Evolutionary conservation across 2,797 vertebrate species (phyloP).

Genomic region (Caiman crocodilus): DNA sequence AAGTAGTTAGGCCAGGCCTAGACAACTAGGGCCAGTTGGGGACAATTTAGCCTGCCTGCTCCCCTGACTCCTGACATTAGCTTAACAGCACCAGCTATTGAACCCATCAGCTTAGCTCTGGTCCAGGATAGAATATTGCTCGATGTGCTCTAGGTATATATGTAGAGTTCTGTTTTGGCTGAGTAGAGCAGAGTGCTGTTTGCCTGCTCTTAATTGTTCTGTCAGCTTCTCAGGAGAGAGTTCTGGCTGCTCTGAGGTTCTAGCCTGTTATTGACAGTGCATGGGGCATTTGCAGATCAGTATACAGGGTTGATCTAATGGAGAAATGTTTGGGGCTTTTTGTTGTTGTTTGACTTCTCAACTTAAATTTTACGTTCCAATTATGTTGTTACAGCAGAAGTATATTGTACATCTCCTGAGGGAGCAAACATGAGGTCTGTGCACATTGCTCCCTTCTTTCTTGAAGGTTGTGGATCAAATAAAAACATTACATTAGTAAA

Average conservation of each 20-base stretch:
- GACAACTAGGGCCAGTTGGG: no score
- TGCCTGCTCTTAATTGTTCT: background rate
- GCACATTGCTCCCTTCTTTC: background rate
- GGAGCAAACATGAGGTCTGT: background rate
- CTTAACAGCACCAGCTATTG: background rate
- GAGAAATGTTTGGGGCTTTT: background rate
- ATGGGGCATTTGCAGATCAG: background rate
- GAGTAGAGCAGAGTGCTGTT: background rate
- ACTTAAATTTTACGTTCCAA: background rate
- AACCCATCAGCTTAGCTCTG: background rate
- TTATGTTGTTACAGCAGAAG: background rate
- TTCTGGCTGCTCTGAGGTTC: background rate
- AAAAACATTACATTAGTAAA: background rate
- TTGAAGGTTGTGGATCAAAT: background rate
- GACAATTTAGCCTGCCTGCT: no score
- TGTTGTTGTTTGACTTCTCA: background rate
- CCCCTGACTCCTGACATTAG: no score
- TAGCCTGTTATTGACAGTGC: background rate
- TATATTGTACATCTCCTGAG: background rate
- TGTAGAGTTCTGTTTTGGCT: background rate
- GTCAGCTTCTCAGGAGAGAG: background rate
- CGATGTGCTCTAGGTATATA: rapidly evolving
- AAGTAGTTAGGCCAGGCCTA: no score
- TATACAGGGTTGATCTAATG: background rate
- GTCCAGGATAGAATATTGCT: background rate